phyloP scores from a whole-genome alignment of 2,113 vertebrate species.

The Bos indicus region DNA sequence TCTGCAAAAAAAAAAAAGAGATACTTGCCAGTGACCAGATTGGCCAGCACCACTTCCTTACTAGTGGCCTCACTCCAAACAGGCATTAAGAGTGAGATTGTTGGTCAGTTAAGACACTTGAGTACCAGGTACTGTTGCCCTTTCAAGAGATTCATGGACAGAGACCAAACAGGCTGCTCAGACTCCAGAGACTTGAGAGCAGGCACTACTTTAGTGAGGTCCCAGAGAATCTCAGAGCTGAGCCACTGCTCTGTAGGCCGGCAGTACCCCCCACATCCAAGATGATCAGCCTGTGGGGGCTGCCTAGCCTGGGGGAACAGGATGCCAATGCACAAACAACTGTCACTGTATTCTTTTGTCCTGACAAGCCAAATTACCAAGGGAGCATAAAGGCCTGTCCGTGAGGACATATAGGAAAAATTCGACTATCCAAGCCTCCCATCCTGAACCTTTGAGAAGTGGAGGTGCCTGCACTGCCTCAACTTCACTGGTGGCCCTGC shows the following conservation, averaged over 20 bases:
- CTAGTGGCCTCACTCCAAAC: neutral
- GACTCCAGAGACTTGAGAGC: neutral
- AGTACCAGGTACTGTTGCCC: neutral
- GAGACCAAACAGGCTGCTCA: neutral
- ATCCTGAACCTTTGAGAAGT: neutral
- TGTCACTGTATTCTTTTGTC: neutral
- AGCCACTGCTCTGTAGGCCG: neutral
- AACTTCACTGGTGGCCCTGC: neutral
- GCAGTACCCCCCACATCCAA: neutral
- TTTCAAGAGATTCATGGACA: neutral
- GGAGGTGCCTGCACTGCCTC: neutral
- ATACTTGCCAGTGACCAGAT: neutral
- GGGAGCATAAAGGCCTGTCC: neutral
- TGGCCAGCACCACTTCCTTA: neutral
- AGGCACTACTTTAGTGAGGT: neutral
- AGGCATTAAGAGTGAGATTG: neutral
- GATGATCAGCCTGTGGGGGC: neutral
- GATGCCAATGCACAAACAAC: neutral
- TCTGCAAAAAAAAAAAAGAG: neutral
- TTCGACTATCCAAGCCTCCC: neutral
- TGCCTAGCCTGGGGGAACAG: neutral
- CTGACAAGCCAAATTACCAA: neutral
- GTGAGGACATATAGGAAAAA: neutral
- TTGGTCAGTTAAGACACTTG: neutral
- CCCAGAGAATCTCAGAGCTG: neutral